Percentiles rank a stretch among this genome's conserved stretches.
These are phyloP conservation scores for Micromys minutus DNA, from an alignment of 2,113 vertebrate genomes.

Conservation along the genomic window DNA sequence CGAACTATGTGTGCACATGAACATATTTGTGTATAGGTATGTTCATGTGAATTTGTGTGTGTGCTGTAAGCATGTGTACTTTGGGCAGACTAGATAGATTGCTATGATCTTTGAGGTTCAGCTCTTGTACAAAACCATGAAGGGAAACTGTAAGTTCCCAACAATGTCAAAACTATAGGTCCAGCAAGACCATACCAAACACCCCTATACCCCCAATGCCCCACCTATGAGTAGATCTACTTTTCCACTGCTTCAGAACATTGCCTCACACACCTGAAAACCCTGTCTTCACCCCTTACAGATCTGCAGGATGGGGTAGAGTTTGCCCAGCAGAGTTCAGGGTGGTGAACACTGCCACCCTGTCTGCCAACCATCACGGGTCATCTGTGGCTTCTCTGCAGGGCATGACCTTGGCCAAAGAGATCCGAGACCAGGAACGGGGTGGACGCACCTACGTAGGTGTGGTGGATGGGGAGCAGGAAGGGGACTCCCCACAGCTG, in stretches of 20 bases:
- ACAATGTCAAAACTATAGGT: not conserved
- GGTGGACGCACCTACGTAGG: constrained; percentile 89
- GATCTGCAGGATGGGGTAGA: not conserved
- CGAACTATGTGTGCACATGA: not conserved
- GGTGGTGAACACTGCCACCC: not conserved
- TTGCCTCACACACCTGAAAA: not conserved
- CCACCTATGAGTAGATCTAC: not conserved
- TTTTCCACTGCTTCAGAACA: not conserved
- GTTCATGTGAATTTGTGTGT: not conserved
- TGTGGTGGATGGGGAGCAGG: constrained; percentile 89
- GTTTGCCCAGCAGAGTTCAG: not conserved
- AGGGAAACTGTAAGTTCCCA: not conserved
- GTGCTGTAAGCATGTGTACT: not conserved
- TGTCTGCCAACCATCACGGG: not conserved
- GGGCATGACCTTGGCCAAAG: constrained; percentile 92
- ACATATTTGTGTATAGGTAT: not conserved
- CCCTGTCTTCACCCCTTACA: no score
- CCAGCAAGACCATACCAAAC: not conserved
- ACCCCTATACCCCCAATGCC: not conserved
- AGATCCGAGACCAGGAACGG: constrained; percentile 92
- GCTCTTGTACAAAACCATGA: not conserved
- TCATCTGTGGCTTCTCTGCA: constrained; percentile 69
- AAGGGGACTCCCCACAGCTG: constrained; percentile 81
- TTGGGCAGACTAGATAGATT: not conserved
- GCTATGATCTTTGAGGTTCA: not conserved